Base-by-base conservation (phyloP, 2,797 vertebrate species). In the Gadopsis bispinosus region DNA sequence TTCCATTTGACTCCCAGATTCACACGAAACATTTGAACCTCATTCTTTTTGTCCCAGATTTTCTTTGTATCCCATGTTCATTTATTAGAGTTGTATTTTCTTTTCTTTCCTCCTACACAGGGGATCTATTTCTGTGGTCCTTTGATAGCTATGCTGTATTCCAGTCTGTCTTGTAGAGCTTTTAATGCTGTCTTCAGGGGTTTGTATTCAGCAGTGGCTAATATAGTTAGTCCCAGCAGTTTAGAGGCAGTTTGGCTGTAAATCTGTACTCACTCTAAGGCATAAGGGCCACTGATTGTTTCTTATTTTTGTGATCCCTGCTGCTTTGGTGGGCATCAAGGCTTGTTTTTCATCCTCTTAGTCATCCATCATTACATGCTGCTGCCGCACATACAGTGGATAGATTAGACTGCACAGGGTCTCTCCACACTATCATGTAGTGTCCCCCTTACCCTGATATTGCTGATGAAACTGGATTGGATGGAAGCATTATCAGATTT, bases 1-100 rank as follows among this genome's bases (percentile, higher is more conserved):
- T 97, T 97, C 96, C 93, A 93, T 96, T 96, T 94, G 95, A 96
- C 93, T 95, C 94, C 94, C 93, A 85, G 90, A 90, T 91, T 92
- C 90, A 45, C 91, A 91, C 80, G 19, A 88, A 91, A 88, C 86
- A 82, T 80, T 86, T 73, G 88, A 83, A 80, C 76, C 88, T 86
- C 89, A 6, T 86, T 93, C 88, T 90, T 93, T 92, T 92, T 90
- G 90, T 93, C 90, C 92, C 91, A 92, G 89, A 91, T 93, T 93
- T 88, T 85, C 85, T 94, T 92, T 88, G 87, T 89, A 87, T 91
- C 88, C 80, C 80, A 77, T 88, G 88, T 95, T 95, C 91, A 95
- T 95, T 94, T 94, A 95, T 95, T 94, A 94, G 94, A 95, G 90
- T 93, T 95, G 85, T 87, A 82, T 92, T 91, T 88, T 84, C 79